phyloP scores from a whole-genome alignment of 2,888 invertebrate species.

The Caenorhabditis sp. region DNA sequence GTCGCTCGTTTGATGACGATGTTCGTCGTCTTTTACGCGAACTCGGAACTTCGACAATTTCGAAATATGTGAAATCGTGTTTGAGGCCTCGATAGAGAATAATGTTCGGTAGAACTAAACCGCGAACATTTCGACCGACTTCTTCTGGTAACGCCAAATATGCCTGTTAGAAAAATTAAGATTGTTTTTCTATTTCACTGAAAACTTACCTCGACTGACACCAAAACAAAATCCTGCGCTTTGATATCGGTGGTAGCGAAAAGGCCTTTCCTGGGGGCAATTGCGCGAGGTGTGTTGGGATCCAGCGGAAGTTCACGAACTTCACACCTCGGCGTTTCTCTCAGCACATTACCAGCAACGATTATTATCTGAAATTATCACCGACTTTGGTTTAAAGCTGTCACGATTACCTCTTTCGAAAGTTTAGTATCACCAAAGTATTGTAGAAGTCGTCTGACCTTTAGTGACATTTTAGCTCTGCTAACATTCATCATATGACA shows the following conservation, averaged over 20 bases:
- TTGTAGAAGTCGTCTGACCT: conserved; percentile 1
- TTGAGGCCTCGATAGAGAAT: conserved; percentile 11
- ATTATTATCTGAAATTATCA: conserved; percentile 11
- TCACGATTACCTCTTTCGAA: conserved; percentile 12
- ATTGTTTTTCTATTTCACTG: no score
- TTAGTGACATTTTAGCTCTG: conserved; percentile 8
- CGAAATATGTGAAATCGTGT: conserved; percentile 8
- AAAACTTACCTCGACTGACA: background rate
- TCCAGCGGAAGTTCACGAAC: background rate
- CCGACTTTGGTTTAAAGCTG: no score
- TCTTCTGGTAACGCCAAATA: conserved; percentile 6
- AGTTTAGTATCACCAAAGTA: conserved; percentile 5
- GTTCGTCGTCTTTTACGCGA: conserved; percentile 9
- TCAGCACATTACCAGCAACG: conserved; percentile 4
- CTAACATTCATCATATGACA: background rate
- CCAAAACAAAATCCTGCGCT: conserved; percentile 14
- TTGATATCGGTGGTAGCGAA: conserved; percentile 11
- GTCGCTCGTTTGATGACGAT: background rate
- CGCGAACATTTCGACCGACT: conserved; percentile 6
- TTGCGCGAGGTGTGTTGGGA: conserved; percentile 1
- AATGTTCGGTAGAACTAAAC: background rate
- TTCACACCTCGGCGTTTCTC: conserved; percentile 6
- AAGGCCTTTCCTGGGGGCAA: conserved; percentile 4
- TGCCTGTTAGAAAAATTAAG: background rate
- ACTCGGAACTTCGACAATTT: conserved; percentile 2